Conservation (phyloP, 1,140 invertebrate genomes). For the Drosophila tani region DNA sequence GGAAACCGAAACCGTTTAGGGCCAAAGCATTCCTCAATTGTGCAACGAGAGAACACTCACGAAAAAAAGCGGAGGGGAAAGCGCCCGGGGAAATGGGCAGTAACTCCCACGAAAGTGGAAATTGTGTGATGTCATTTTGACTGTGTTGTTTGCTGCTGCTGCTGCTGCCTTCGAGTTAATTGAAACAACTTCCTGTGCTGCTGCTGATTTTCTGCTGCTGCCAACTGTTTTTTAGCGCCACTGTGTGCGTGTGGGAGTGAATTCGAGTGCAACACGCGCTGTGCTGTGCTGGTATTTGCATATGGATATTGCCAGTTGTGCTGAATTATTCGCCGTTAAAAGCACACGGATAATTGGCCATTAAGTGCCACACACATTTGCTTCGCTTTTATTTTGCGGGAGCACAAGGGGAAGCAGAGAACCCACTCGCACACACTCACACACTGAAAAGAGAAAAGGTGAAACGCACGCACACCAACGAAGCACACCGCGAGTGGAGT, state of each 20-base stretch:
- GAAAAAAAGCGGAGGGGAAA: constrained; percentile 1
- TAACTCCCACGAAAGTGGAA: constrained; percentile 67
- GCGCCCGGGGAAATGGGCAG: constrained; percentile 28
- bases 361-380: constrained; percentile 37
- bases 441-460: constrained; percentile 76
- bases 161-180: constrained; percentile 67
- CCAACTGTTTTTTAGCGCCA: constrained; percentile 57
- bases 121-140: constrained; percentile 81
- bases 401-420: constrained; percentile 16
- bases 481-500: constrained; percentile 50
- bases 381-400: constrained; percentile 32
- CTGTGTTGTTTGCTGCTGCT: constrained; percentile 56
- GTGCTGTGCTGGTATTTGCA: constrained; percentile 38
- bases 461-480: constrained; percentile 60
- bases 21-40: constrained; percentile 23
- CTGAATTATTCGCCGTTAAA: constrained; percentile 43
- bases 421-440: constrained; percentile 53
- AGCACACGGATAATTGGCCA: constrained; percentile 42
- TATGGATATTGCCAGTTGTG: constrained; percentile 34
- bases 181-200: constrained; percentile 74
- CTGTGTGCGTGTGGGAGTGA: constrained; percentile 40
- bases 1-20: constrained; percentile 8
- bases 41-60: constrained; percentile 34
- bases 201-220: constrained; percentile 43
- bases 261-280: constrained; percentile 37